Evolutionary conservation across 2,797 vertebrate genomes (phyloP).

Genomic region (Helicolenus hilgendorfi): DNA sequence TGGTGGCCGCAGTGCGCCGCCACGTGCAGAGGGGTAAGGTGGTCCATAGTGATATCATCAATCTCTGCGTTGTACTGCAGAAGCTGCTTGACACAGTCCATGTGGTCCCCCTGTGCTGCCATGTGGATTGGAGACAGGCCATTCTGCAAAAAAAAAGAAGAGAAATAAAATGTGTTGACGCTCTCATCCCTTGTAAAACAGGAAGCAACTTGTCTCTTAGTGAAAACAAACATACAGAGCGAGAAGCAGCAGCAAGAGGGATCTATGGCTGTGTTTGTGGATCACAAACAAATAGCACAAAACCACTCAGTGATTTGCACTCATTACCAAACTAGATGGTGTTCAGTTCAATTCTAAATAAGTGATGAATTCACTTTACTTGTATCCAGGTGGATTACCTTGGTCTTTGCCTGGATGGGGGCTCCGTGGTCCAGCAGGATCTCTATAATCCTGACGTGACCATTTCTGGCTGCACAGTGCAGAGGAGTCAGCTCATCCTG

Average conservation of each 20-base stretch:
- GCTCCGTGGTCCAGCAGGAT: slow-evolving; percentile 97
- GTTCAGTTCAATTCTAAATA: not conserved
- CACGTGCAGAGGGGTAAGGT: slow-evolving; percentile 97
- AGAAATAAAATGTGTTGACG: not conserved
- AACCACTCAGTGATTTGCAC: not conserved
- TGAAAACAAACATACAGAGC: not conserved
- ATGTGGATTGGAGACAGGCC: slow-evolving; percentile 98
- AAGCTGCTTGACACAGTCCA: slow-evolving; percentile 96
- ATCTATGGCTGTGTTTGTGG: not conserved
- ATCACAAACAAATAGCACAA: not conserved
- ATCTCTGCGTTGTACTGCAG: slow-evolving; percentile 97
- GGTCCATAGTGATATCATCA: slow-evolving; percentile 98
- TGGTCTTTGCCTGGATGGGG: slow-evolving; percentile 98
- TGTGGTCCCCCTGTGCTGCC: slow-evolving; percentile 98
- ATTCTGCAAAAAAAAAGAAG: slow-evolving; percentile 87
- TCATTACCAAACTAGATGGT: not conserved
- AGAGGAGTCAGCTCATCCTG: slow-evolving; percentile 98
- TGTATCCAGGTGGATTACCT: slow-evolving; percentile 86
- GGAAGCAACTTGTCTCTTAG: not conserved
- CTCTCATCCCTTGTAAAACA: not conserved
- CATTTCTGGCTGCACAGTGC: slow-evolving; percentile 98
- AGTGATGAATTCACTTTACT: not conserved
- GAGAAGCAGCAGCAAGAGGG: not conserved
- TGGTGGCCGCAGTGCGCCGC: slow-evolving; percentile 98
- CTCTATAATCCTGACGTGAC: slow-evolving; percentile 96